Percentiles rank a stretch among this genome's conserved stretches.
These are phyloP conservation scores for Merops nubicus DNA, from an alignment of 2,113 vertebrate species.

Conservation along the genomic window DNA sequence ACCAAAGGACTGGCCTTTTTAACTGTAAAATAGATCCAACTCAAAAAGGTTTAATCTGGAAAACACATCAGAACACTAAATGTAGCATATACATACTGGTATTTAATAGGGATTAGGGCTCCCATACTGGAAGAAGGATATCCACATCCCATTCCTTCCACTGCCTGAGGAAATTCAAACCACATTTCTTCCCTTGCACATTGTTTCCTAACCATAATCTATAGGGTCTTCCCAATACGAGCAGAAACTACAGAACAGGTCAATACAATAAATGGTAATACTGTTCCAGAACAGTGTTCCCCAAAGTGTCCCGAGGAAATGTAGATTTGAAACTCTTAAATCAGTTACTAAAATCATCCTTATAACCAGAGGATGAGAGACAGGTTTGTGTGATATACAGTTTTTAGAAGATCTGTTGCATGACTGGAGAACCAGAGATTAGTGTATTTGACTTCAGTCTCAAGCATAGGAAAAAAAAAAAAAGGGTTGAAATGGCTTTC, in stretches of 20 bases:
- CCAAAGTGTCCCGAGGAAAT: not conserved
- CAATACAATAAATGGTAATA: not conserved
- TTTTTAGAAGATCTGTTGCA: not conserved
- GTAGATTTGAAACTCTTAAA: not conserved
- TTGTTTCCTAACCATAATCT: not conserved
- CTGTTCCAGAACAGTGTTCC: rapidly evolving
- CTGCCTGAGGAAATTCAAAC: not conserved
- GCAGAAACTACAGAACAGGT: not conserved
- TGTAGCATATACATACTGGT: rapidly evolving
- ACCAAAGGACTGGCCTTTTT: not conserved
- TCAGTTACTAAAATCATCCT: not conserved
- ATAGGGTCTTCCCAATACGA: not conserved
- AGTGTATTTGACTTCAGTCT: not conserved
- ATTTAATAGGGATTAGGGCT: not conserved
- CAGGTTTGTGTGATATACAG: rapidly evolving
- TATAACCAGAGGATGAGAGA: not conserved
- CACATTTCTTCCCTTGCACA: not conserved
- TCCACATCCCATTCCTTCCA: not conserved
- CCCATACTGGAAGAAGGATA: not conserved
- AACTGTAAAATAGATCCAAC: not conserved
- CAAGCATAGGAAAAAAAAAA: not conserved
- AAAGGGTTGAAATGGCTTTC: conserved; percentile 7
- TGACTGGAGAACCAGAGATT: not conserved
- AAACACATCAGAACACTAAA: not conserved
- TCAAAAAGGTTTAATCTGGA: not conserved